phyloP scores from a whole-genome alignment of 2,797 vertebrate genomes.

The Melopsittacus undulatus region DNA sequence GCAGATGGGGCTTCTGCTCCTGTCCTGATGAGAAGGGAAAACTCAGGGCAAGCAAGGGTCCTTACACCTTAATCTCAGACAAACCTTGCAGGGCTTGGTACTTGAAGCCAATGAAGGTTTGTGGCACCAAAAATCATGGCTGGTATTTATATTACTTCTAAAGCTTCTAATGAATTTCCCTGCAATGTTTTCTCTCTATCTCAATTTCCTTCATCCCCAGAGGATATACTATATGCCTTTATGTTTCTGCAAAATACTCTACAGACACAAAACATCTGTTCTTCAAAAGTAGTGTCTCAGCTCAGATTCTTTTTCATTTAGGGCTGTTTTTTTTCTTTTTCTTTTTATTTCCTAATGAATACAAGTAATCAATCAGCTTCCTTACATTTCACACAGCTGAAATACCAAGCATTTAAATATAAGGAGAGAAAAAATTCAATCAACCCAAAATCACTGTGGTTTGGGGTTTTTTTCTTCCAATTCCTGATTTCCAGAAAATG shows the following conservation, averaged over 20 bases:
- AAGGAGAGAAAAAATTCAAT: not conserved
- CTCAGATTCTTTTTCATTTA: not conserved
- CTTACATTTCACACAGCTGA: not conserved
- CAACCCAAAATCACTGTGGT: not conserved
- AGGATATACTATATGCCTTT: constrained; percentile 4
- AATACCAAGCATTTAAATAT: not conserved
- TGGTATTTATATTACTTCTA: not conserved
- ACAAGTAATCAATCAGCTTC: not conserved
- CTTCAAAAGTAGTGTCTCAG: not conserved
- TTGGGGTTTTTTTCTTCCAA: not conserved
- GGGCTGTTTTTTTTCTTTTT: rapidly evolving
- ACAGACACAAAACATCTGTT: constrained; percentile 18
- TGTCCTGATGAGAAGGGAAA: not conserved
- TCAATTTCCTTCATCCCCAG: not conserved
- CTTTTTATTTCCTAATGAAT: not conserved
- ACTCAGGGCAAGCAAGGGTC: not conserved
- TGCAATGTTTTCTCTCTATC: not conserved
- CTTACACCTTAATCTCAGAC: not conserved
- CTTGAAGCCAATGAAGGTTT: not conserved
- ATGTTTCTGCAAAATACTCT: constrained; percentile 6
- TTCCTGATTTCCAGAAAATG: not conserved
- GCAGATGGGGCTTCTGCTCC: not conserved
- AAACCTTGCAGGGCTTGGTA: not conserved
- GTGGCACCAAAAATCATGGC: not conserved
- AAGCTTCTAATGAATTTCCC: not conserved